phyloP scores from a whole-genome alignment of 2,113 vertebrate genomes.

The Equus przewalskii region DNA sequence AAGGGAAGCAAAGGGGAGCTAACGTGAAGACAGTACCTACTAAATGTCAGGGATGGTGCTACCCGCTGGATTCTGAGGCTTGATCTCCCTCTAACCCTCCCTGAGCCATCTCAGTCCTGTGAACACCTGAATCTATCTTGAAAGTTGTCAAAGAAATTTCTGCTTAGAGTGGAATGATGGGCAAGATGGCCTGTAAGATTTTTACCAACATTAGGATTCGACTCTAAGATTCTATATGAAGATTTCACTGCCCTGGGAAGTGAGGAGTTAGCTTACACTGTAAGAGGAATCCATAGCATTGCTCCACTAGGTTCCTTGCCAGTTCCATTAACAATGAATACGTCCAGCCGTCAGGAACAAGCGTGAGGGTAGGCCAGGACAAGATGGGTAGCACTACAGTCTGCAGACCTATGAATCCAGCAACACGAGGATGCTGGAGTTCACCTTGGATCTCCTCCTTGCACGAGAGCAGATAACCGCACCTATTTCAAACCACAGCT shows the following conservation, averaged over 20 bases:
- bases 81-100: background rate
- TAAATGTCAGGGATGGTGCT: background rate
- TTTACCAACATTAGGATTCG: background rate
- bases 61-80: background rate
- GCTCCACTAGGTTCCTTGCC: slow-evolving; percentile 1
- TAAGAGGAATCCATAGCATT: slow-evolving; percentile 40
- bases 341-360: background rate
- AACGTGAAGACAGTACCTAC: accelerated
- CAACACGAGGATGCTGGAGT: background rate
- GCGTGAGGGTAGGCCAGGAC: background rate
- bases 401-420: background rate
- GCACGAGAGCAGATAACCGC: slow-evolving; percentile 17
- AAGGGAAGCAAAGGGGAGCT: background rate
- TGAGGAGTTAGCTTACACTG: background rate
- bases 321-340: background rate
- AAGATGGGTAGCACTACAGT: background rate
- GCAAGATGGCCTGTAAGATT: background rate
- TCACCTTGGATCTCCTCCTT: slow-evolving; percentile 34
- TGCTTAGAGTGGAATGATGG: background rate
- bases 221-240: background rate
- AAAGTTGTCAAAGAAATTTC: background rate
- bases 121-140: background rate
- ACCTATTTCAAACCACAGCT: background rate
- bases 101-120: background rate
- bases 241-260: slow-evolving; percentile 34